A percentile compares a stretch with the other conserved stretches of the same genome.
Conservation (phyloP, 2,797 vertebrate species). For the Sebastes vulpes region DNA sequence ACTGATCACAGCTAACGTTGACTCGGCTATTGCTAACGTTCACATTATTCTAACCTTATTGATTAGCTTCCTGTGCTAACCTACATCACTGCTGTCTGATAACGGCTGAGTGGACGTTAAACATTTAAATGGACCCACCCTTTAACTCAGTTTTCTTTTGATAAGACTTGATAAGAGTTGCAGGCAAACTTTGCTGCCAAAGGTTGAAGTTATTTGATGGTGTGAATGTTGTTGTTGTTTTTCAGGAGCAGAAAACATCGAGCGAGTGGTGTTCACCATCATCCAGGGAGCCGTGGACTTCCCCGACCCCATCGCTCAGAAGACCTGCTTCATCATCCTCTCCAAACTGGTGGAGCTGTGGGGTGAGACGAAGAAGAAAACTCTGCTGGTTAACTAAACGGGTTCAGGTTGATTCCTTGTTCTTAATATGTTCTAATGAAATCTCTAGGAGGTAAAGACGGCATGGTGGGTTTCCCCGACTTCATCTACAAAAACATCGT, state of each 20-base stretch:
- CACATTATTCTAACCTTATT: no score
- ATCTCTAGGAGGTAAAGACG: conserved; percentile 93
- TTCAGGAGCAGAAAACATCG: conserved; percentile 93
- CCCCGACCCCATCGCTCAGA: conserved; percentile 97
- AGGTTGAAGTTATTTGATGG: not conserved
- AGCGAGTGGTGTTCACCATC: conserved; percentile 93
- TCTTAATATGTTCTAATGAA: not conserved
- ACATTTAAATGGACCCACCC: no score
- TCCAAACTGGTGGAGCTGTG: conserved; percentile 96
- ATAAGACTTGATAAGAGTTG: no score
- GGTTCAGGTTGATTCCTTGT: not conserved
- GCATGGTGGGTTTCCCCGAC: conserved; percentile 95
- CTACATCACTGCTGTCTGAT: no score
- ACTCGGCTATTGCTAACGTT: no score
- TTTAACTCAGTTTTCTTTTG: no score
- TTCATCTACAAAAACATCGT: conserved; percentile 99
- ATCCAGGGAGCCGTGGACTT: conserved; percentile 98
- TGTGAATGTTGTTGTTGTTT: not conserved
- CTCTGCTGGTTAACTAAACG: no score
- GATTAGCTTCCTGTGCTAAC: no score
- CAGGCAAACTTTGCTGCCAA: not conserved
- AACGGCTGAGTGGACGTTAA: no score
- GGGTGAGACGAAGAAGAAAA: conserved; percentile 85
- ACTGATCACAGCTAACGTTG: no score
- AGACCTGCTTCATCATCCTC: conserved; percentile 98